A percentile compares a stretch with the other conserved stretches of the same genome.
Conservation (phyloP, 2,888 invertebrate genomes). For the Drosophila tripunctata region DNA sequence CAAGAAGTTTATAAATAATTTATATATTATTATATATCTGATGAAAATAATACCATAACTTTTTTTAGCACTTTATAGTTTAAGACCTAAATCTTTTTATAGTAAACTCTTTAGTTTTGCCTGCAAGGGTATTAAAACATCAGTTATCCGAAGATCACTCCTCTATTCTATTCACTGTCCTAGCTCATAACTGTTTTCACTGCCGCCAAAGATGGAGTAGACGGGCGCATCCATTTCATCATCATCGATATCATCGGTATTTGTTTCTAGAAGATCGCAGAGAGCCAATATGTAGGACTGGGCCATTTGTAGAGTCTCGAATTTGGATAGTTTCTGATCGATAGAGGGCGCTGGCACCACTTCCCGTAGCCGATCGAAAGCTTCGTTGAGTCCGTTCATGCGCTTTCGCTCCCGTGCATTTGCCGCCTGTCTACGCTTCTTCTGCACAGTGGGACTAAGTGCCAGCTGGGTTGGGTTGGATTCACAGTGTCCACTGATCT, state of each 20-base stretch:
- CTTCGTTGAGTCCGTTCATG: constrained; percentile 91
- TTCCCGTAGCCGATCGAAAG: constrained; percentile 89
- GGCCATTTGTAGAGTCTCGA: constrained; percentile 92
- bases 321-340: constrained; percentile 90
- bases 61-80: no score
- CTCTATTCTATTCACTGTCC: not conserved
- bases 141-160: not conserved
- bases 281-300: constrained; percentile 90
- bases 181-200: constrained; percentile 50
- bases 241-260: constrained; percentile 58
- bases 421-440: constrained; percentile 88
- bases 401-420: constrained; percentile 90
- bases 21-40: no score
- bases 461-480: constrained; percentile 17
- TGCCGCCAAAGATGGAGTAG: constrained; percentile 57
- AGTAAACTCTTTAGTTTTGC: not conserved
- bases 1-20: no score
- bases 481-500: constrained; percentile 6
- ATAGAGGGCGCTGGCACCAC: constrained; percentile 90
- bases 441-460: constrained; percentile 86
- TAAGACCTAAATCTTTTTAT: no score
- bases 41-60: no score
- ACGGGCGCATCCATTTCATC: constrained; percentile 41
- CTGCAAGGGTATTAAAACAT: not conserved
- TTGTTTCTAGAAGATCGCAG: constrained; percentile 86